phyloP scores from a whole-genome alignment of 2,113 vertebrate species.

The Perca flavescens region DNA sequence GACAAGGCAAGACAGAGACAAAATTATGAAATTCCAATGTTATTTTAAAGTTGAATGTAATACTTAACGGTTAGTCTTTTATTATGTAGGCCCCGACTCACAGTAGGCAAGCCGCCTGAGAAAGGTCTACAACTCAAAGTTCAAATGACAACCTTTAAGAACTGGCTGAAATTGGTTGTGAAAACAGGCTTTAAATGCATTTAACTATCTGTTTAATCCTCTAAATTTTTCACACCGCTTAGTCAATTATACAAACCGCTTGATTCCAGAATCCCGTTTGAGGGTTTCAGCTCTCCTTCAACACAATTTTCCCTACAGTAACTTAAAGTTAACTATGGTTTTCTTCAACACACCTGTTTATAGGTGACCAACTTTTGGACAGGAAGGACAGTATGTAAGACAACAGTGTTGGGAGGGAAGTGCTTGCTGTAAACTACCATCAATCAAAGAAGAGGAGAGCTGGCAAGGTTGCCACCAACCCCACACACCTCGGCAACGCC shows the following conservation, averaged over 20 bases:
- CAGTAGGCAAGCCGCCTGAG: slow-evolving; percentile 5
- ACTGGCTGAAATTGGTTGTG: not conserved
- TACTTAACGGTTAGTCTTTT: not conserved
- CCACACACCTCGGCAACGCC: slow-evolving; percentile 3
- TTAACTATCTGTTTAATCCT: not conserved
- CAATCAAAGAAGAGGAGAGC: slow-evolving; percentile 42
- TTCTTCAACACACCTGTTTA: not conserved
- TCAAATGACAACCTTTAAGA: not conserved
- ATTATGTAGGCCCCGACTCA: not conserved
- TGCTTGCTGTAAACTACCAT: slow-evolving; percentile 41
- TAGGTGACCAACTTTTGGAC: slow-evolving; percentile 5
- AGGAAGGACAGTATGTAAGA: slow-evolving; percentile 8
- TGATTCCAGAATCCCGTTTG: not conserved
- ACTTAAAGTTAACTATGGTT: not conserved
- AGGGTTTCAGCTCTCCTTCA: not conserved
- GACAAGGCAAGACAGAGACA: slow-evolving; percentile 31
- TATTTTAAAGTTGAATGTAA: slow-evolving; percentile 15
- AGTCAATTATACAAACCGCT: not conserved
- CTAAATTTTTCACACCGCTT: not conserved
- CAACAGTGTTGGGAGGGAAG: not conserved
- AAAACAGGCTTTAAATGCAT: no score
- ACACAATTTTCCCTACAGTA: not conserved
- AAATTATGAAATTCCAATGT: slow-evolving; percentile 21
- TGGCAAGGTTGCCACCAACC: slow-evolving; percentile 44
- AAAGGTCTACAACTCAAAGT: not conserved